Evolutionary conservation across 2,888 invertebrate genomes (phyloP), one percentile per base, ranked within the genome.

Genomic region (Megalurothrips usitatus): DNA sequence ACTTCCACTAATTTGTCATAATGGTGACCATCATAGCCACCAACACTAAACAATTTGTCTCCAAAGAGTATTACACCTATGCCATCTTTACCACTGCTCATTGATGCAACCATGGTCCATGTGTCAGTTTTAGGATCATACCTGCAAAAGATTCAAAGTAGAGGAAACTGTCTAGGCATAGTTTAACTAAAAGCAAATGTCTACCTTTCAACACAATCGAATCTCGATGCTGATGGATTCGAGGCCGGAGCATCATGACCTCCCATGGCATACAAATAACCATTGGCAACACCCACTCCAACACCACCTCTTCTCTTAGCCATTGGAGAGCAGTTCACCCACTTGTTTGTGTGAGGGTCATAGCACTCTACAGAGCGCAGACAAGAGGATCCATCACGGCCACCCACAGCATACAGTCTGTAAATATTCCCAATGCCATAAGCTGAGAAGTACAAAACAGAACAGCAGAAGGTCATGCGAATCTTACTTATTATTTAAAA

Each of bases 231-330:
- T 81, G 92, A 91, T 0, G 94, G 94, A 88, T 94, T 94, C 85
- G 94, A 94, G 43, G 95, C 94, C 0, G 97, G 96, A 14, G 96
- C 95, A 87, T 97, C 97, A 88, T 97, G 96, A 0, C 98, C 97
- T 48, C 98, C 97, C 83, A 97, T 89, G 1, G 96, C 97, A 88
- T 97, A 98, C 80, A 98, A 89, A 87, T 91, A 96, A 0, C 96
- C 96, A 86, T 95, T 94, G 49, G 94, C 92, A 0, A 95, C 95
- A 81, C 95, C 94, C 28, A 96, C 96, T 79, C 96, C 97, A 81
- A 97, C 96, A 19, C 96, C 95, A 6, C 97, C 96, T 81, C 97
- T 90, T 34, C 95, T 90, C 83, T 94, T 91, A 75, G 93, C 92
- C 95, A 98, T 96, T 6, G 96, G 94, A 52, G 96, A 94, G 86